Evolutionary conservation across 2,888 invertebrate species (phyloP), one percentile per base, ranked within the genome.

Genomic region (Paralinhomoeus sp.): DNA sequence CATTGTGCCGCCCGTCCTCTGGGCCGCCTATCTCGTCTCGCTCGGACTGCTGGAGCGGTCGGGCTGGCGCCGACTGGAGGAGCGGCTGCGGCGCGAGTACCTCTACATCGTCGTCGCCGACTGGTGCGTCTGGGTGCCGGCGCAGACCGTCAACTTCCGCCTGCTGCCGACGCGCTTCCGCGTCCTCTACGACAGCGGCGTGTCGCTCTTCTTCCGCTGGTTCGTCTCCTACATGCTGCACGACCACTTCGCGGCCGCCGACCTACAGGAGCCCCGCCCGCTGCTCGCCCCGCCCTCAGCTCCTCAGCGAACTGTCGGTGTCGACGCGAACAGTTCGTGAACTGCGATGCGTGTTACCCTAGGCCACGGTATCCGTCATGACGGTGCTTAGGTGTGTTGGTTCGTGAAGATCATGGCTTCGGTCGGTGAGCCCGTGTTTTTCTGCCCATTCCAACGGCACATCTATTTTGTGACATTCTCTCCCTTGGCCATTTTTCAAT

Each of bases 51-150:
- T 83, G 51, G 81, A 84, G 65, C 68, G 71, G 13, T 68, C 72
- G 47, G 70, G 72, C 42, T 24, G 57, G 68, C 41, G 58, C 18
- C 74, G 76, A 52, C 72, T 80, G 44, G 69, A 71, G 49, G 63
- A 69, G 36, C 80, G 81, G 66, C 69, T 80, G 31, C 70, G 68
- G 52, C 66, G 71, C 24, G 84, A 85, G 63, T 80, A 78, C 21
- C 73, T 73, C 69, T 73, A 69, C 51, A 66, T 87, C 15, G 84
- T 83, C 59, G 69, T 73, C 41, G 83, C 82, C 1, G 87, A 89
- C 62, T 85, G 83, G 80, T 60, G 80, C 7, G 73, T 87, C 24
- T 87, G 87, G 85, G 85, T 87, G 0, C 79, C 80, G 7, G 84
- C 83, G 1, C 87, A 89, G 63, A 68, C 82, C 37, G 68, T 89